A percentile compares a stretch with the other conserved stretches of the same genome.
phyloP scores from a whole-genome alignment of 1,140 invertebrate genomes.

The Globodera rostochiensis region DNA sequence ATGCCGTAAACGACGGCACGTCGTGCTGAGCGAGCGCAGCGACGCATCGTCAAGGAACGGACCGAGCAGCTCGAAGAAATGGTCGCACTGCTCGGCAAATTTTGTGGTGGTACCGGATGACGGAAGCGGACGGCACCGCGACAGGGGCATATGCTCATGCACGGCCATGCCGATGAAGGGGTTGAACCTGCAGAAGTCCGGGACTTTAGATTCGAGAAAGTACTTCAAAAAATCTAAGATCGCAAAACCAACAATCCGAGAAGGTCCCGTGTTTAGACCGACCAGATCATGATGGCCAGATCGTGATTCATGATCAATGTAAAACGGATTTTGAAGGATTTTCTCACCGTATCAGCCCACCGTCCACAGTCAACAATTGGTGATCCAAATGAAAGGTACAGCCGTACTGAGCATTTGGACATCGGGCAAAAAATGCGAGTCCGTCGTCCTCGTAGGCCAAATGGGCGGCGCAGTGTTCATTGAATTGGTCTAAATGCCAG shows the following conservation, averaged over 20 bases:
- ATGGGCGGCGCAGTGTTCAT: constrained; percentile 3
- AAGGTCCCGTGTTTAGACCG: too few species aligned
- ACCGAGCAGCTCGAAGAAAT: constrained; percentile 14
- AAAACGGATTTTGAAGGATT: too few species aligned
- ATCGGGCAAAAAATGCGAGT: constrained; percentile 14
- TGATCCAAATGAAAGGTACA: constrained; percentile 3
- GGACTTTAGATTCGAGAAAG: background rate
- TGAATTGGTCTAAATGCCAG: background rate
- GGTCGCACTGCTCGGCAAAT: background rate
- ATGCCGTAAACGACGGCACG: constrained; percentile 12
- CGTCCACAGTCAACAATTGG: background rate
- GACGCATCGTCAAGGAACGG: constrained; percentile 22
- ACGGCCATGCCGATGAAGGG: constrained; percentile 8
- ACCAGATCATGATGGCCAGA: too few species aligned
- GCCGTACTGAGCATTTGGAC: constrained; percentile 16
- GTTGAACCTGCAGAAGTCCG: constrained; percentile 1
- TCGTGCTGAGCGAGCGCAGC: background rate
- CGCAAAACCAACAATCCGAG: background rate
- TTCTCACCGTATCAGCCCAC: background rate
- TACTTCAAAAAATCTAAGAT: background rate
- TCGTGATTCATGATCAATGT: too few species aligned
- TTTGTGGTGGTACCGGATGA: background rate
- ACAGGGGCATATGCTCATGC: constrained; percentile 19
- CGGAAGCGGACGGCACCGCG: background rate
- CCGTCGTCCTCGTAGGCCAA: constrained; percentile 4